These are phyloP conservation scores for Cyrtonyx montezumae DNA, from an alignment of 2,113 vertebrate genomes.

Conservation along the genomic window DNA sequence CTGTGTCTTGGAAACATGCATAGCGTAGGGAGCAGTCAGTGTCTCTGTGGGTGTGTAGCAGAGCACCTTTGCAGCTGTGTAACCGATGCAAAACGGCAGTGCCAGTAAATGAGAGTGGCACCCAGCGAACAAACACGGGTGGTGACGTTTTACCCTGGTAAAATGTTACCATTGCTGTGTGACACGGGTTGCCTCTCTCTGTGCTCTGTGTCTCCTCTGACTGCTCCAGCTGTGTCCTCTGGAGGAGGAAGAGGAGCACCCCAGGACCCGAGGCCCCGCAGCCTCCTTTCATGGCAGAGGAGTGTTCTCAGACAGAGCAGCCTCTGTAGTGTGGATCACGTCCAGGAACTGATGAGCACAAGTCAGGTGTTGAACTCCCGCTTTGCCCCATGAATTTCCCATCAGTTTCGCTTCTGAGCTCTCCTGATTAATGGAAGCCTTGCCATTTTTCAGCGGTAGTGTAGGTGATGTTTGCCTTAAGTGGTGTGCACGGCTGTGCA, in stretches of 20 bases:
- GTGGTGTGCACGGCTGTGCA: conserved; percentile 44
- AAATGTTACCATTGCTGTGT: conserved; percentile 14
- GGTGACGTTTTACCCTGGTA: conserved; percentile 21
- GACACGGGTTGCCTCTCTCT: neutral
- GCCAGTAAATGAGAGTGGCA: neutral
- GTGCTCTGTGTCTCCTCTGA: conserved; percentile 16
- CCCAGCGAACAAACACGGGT: neutral
- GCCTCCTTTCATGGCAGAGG: conserved; percentile 1
- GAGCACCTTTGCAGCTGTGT: neutral
- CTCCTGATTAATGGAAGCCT: conserved; percentile 62
- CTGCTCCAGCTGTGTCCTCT: neutral
- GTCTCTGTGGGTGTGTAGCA: neutral
- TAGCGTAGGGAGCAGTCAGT: neutral
- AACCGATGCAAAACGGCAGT: neutral
- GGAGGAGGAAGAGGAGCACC: neutral
- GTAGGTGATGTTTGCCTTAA: conserved; percentile 61
- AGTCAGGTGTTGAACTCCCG: conserved; percentile 50
- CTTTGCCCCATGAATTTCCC: conserved; percentile 59
- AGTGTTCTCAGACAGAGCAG: neutral
- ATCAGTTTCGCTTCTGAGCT: conserved; percentile 57
- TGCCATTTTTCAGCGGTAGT: neutral
- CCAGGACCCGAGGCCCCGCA: neutral
- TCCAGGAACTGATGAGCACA: conserved; percentile 45
- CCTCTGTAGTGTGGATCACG: neutral
- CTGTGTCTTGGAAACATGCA: conserved; percentile 2